Evolutionary conservation across 92 coral and sea anemone genomes (phyloP).

Genomic region (Scolanthus callimorphus): DNA sequence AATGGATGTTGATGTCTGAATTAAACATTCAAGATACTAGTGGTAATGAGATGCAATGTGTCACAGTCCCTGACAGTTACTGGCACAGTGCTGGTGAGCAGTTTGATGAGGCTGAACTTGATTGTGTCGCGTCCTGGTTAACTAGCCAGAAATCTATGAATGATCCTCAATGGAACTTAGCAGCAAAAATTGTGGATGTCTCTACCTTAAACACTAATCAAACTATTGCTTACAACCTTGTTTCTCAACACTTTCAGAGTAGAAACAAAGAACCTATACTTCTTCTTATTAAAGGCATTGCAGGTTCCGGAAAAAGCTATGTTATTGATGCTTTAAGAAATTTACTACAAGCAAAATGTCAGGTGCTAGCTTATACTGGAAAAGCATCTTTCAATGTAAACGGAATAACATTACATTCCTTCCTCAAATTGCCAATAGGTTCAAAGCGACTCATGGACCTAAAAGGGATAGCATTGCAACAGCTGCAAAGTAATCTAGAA

Average conservation of each 20-base stretch:
- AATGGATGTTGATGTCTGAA: conserved; percentile 29
- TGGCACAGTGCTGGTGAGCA: not conserved
- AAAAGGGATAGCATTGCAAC: conserved; percentile 60
- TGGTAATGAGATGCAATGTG: conserved; percentile 19
- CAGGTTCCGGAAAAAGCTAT: conserved; percentile 5
- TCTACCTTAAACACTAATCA: conserved; percentile 28
- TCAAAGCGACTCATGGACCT: conserved; percentile 45
- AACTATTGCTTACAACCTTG: conserved; percentile 29
- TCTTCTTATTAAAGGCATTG: conserved; percentile 4
- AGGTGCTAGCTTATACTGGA: conserved; percentile 42
- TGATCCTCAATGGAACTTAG: not conserved
- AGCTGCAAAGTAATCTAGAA: conserved; percentile 51
- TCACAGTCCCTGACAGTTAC: conserved; percentile 31
- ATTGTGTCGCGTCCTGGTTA: conserved; percentile 19
- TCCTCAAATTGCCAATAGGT: conserved; percentile 48
- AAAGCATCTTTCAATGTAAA: conserved; percentile 54
- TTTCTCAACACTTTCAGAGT: conserved; percentile 17
- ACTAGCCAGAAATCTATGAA: conserved; percentile 13
- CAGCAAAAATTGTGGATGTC: conserved; percentile 33
- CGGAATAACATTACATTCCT: conserved; percentile 46
- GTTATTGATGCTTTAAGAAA: conserved; percentile 6
- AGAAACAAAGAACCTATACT: not conserved
- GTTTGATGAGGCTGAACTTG: conserved; percentile 21
- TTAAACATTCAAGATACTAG: conserved; percentile 16
- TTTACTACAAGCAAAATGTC: not conserved